phyloP scores from a whole-genome alignment of 2,888 invertebrate species.

The Norana najaformis region DNA sequence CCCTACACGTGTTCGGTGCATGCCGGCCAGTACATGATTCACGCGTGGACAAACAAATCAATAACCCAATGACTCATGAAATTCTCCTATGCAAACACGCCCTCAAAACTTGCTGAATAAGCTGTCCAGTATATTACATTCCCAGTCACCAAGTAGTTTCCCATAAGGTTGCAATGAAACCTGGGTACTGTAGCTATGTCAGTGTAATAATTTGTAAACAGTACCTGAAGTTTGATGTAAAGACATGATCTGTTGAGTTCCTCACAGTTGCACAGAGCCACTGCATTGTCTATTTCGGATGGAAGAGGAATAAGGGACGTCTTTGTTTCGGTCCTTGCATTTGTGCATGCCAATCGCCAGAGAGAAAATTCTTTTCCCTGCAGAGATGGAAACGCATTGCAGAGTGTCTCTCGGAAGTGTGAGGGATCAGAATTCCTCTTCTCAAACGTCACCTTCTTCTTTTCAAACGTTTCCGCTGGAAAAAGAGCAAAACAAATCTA shows the following conservation, averaged over 20 bases:
- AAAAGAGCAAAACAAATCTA: not conserved
- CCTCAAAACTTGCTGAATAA: too few species aligned
- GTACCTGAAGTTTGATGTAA: not conserved
- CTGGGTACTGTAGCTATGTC: too few species aligned
- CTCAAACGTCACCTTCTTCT: constrained; percentile 5
- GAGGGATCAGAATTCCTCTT: not conserved
- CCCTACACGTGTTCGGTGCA: too few species aligned
- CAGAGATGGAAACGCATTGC: not conserved
- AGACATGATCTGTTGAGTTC: constrained; percentile 10
- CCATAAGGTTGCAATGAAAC: too few species aligned
- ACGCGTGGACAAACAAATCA: too few species aligned
- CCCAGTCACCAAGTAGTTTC: too few species aligned
- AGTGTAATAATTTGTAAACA: too few species aligned
- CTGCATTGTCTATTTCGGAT: not conserved
- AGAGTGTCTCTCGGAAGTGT: not conserved
- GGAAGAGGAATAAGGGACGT: constrained; percentile 1
- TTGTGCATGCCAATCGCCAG: not conserved
- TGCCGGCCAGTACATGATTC: too few species aligned
- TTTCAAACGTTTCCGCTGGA: not conserved
- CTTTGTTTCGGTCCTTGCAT: not conserved
- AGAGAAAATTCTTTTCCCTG: not conserved
- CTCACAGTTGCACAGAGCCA: not conserved
- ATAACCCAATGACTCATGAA: too few species aligned
- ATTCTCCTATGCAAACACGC: too few species aligned
- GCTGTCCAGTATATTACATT: too few species aligned